Conservation (phyloP, 2,797 vertebrate genomes). For the Tragopan temminckii region DNA sequence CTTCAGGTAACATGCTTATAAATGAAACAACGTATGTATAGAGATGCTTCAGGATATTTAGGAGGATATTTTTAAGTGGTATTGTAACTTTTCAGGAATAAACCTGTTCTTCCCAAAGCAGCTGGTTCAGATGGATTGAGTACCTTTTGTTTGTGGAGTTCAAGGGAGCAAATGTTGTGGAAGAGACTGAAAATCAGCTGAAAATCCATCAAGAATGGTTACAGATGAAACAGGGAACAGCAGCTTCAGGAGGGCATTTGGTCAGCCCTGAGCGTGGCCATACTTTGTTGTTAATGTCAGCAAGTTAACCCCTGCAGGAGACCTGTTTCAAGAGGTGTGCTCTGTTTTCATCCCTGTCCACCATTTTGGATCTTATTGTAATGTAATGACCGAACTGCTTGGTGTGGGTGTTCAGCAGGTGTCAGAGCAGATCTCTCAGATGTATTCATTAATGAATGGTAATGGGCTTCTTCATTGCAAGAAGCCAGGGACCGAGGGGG, state of each 20-base stretch:
- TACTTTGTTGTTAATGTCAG: fast-evolving
- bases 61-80: not conserved
- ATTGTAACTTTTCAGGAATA: not conserved
- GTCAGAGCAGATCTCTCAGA: not conserved
- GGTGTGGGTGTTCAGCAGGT: not conserved
- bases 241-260: not conserved
- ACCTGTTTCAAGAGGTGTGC: too few relatives aligned
- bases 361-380: not conserved
- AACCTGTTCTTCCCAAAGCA: not conserved
- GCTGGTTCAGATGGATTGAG: fast-evolving
- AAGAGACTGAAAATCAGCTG: not conserved
- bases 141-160: not conserved
- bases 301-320: fast-evolving
- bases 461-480: not conserved
- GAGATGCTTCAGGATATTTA: not conserved
- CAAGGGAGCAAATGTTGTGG: not conserved
- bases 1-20: not conserved
- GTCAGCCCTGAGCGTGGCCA: not conserved
- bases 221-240: not conserved
- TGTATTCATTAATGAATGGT: not conserved
- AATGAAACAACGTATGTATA: not conserved
- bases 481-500: not conserved
- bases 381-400: not conserved
- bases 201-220: not conserved
- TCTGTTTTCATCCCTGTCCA: not conserved